A percentile compares a stretch with the other conserved stretches of the same genome.
These are phyloP conservation scores for Limenitis camilla DNA, from an alignment of 2,888 invertebrate genomes.

Conservation along the genomic window DNA sequence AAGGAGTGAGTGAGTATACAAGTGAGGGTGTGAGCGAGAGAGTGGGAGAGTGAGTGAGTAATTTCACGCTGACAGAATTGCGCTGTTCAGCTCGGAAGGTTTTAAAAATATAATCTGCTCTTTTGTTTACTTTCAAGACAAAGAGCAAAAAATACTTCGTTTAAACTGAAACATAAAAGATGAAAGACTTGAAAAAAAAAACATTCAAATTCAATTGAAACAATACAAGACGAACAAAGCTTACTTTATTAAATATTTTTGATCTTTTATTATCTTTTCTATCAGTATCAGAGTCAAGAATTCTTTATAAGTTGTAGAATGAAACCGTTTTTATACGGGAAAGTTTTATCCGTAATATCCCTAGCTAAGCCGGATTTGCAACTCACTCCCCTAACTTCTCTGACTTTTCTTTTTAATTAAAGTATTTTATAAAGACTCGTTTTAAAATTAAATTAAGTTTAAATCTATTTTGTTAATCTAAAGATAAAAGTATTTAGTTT, in stretches of 20 bases:
- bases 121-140: too few relatives aligned
- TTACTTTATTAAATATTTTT: slow-evolving; percentile 1
- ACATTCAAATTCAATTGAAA: neutral
- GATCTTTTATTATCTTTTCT: slow-evolving; percentile 2
- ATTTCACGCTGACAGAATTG: too few relatives aligned
- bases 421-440: slow-evolving; percentile 52
- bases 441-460: slow-evolving; percentile 39
- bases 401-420: slow-evolving; percentile 63
- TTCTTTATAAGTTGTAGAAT: slow-evolving; percentile 32
- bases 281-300: slow-evolving; percentile 9
- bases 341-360: slow-evolving; percentile 55
- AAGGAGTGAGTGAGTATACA: too few relatives aligned
- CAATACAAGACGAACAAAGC: neutral
- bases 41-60: too few relatives aligned
- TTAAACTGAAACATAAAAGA: too few relatives aligned
- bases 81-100: too few relatives aligned
- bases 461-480: slow-evolving; percentile 16
- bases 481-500: neutral
- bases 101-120: too few relatives aligned
- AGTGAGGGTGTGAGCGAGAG: too few relatives aligned
- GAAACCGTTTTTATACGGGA: slow-evolving; percentile 50
- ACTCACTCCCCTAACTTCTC: slow-evolving; percentile 48
- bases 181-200: neutral
- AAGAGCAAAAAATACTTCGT: too few relatives aligned
- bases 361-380: slow-evolving; percentile 63